Conservation (phyloP, 2,888 invertebrate species). For the Cryptocheilus praepositus region DNA sequence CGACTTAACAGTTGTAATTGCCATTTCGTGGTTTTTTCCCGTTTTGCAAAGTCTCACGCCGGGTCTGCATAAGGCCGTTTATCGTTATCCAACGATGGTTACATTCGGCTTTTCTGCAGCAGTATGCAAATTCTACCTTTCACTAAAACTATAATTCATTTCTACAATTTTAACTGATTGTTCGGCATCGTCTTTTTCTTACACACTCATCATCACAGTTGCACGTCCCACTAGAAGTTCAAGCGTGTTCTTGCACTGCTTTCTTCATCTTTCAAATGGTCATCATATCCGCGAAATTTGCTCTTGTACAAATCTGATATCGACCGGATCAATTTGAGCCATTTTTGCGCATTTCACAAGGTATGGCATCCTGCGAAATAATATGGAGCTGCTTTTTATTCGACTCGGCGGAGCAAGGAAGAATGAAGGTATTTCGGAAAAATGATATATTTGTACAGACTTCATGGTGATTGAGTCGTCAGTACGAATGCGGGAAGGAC, state of each 20-base stretch:
- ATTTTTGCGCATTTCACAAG: not conserved
- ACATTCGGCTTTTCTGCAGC: constrained; percentile 37
- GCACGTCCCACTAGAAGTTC: constrained; percentile 46
- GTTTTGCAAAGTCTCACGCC: constrained; percentile 33
- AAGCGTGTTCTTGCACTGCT: constrained; percentile 35
- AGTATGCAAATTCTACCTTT: constrained; percentile 32
- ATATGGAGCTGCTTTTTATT: not conserved
- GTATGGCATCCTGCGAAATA: no score
- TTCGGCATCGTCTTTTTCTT: constrained; percentile 21
- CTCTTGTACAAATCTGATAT: constrained; percentile 8
- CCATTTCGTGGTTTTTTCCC: constrained; percentile 16
- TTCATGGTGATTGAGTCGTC: constrained; percentile 21
- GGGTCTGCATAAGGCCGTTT: constrained; percentile 24
- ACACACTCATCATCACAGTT: constrained; percentile 40
- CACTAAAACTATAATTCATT: constrained; percentile 15
- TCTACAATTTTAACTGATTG: constrained; percentile 22
- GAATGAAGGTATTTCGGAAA: constrained; percentile 30
- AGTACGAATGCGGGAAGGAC: constrained; percentile 25
- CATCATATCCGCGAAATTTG: not conserved
- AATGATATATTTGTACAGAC: constrained; percentile 28
- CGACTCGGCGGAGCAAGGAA: constrained; percentile 30
- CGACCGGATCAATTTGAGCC: not conserved
- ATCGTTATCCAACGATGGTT: constrained; percentile 14
- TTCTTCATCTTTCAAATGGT: constrained; percentile 12
- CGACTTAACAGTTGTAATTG: not conserved